These are phyloP conservation scores for Lycophotia porphyrea DNA, from an alignment of 2,888 invertebrate genomes.

Conservation along the genomic window DNA sequence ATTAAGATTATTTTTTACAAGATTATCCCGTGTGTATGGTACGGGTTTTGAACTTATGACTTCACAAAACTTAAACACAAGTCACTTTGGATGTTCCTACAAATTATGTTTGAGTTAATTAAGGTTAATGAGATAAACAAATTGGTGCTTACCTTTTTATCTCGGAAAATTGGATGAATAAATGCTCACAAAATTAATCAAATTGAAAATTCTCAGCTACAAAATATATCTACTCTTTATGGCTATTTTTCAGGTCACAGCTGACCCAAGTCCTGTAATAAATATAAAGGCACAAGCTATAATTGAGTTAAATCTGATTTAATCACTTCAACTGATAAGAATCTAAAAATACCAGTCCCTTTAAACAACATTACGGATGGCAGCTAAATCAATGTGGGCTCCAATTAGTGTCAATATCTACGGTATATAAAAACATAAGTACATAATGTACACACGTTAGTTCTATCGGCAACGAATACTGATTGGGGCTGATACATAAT, in stretches of 20 bases:
- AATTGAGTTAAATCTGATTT: slow-evolving; percentile 36
- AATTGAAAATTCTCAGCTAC: background rate
- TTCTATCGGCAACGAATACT: slow-evolving; percentile 55
- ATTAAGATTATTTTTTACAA: slow-evolving; percentile 34
- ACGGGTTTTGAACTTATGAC: slow-evolving; percentile 25
- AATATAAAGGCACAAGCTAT: slow-evolving; percentile 20
- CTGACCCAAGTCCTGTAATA: slow-evolving; percentile 17
- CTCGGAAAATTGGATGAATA: background rate
- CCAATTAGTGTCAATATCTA: slow-evolving; percentile 67
- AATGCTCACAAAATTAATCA: background rate
- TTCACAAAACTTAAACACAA: slow-evolving; percentile 12
- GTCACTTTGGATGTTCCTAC: background rate
- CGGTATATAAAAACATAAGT: slow-evolving; percentile 55
- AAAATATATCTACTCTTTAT: background rate
- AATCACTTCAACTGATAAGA: slow-evolving; percentile 45
- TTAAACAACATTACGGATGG: slow-evolving; percentile 56
- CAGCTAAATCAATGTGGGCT: slow-evolving; percentile 62
- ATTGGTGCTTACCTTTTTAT: slow-evolving; percentile 4
- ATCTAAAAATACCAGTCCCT: slow-evolving; percentile 53
- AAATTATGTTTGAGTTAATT: slow-evolving; percentile 12
- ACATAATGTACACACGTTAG: slow-evolving; percentile 38
- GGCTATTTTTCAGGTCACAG: slow-evolving; percentile 10
- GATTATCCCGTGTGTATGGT: slow-evolving; percentile 21
- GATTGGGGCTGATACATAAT: slow-evolving; percentile 65
- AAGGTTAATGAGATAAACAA: slow-evolving; percentile 4